A percentile compares a stretch with the other conserved stretches of the same genome.
Conservation (phyloP, 1,140 invertebrate genomes). For the Nixonia krombeini region DNA sequence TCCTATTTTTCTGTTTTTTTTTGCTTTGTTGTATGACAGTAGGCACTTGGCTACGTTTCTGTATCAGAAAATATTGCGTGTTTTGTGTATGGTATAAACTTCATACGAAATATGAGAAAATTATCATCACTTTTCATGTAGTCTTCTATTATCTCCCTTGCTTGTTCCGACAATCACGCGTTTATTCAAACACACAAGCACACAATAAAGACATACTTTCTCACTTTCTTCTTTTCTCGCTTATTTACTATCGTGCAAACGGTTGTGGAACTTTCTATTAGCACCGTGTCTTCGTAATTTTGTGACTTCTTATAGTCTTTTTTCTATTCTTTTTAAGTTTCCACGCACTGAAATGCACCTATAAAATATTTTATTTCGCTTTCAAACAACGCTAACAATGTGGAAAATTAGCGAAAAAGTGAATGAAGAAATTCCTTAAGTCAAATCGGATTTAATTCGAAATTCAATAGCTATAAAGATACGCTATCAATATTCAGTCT, state of each 20-base stretch:
- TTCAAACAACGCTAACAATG: no score
- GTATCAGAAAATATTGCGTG: conserved; percentile 40
- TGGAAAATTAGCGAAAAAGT: no score
- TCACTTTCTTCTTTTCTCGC: conserved; percentile 27
- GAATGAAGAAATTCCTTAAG: no score
- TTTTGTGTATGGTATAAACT: conserved; percentile 14
- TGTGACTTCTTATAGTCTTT: conserved; percentile 22
- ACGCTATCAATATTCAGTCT: conserved; percentile 27
- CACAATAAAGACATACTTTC: conserved; percentile 30
- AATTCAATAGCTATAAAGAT: no score
- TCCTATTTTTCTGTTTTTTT: conserved; percentile 36
- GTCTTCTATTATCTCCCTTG: conserved; percentile 12
- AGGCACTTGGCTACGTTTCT: conserved; percentile 69
- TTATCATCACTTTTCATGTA: conserved; percentile 25
- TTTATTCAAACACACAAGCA: conserved; percentile 27
- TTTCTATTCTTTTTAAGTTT: no score
- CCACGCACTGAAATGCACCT: no score
- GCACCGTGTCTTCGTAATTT: conserved; percentile 63
- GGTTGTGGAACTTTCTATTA: conserved; percentile 65
- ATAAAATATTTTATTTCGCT: no score
- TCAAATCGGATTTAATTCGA: no score
- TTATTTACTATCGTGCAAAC: conserved; percentile 34
- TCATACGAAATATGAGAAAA: conserved; percentile 30
- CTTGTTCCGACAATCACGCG: conserved; percentile 31
- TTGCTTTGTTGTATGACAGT: conserved; percentile 56